phyloP scores from a whole-genome alignment of 2,113 vertebrate genomes.

The Ginglymostoma cirratum region DNA sequence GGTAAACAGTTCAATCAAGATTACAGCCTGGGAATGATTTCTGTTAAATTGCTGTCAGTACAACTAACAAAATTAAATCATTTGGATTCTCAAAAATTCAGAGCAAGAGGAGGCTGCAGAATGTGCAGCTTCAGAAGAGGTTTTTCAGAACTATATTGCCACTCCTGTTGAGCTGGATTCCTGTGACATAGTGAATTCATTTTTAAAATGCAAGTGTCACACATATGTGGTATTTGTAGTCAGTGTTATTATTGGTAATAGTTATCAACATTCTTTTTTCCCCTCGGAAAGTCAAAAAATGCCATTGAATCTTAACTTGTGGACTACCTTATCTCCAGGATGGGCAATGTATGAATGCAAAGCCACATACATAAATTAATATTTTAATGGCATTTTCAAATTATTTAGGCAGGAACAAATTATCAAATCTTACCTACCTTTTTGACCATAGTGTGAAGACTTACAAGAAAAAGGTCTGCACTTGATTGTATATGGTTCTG shows the following conservation, averaged over 20 bases:
- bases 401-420: background rate
- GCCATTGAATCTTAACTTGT: background rate
- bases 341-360: background rate
- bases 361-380: background rate
- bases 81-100: background rate
- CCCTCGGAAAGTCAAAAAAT: background rate
- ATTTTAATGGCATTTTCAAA: background rate
- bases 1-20: background rate
- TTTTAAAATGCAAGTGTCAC: background rate
- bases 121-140: background rate
- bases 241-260: background rate
- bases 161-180: background rate
- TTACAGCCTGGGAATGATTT: background rate
- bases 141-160: background rate
- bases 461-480: background rate
- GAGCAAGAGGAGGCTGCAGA: background rate
- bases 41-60: background rate
- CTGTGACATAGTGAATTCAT: background rate
- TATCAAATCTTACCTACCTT: background rate
- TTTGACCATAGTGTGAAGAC: background rate
- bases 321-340: background rate
- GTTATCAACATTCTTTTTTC: background rate
- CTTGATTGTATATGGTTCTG: background rate
- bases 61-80: background rate
- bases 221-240: background rate